Evolutionary conservation across 2,888 invertebrate genomes (phyloP).

Genomic region (Andrena haemorrhoa): DNA sequence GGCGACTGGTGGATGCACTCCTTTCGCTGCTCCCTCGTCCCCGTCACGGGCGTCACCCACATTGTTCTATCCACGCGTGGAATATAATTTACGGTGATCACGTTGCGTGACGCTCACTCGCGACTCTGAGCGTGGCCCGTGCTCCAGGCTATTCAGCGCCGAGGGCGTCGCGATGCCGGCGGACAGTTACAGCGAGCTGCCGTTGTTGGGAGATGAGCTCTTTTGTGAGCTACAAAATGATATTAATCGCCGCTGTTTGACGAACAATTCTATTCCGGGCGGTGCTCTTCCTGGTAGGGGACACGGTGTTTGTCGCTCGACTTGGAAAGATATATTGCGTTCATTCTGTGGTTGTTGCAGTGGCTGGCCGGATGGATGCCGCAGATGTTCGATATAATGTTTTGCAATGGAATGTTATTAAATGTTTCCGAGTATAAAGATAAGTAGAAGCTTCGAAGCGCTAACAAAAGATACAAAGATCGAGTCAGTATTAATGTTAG

Average conservation of each 20-base stretch:
- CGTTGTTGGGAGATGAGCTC: constrained; percentile 46
- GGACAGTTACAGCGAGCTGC: constrained; percentile 49
- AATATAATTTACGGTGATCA: constrained; percentile 61
- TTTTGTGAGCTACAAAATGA: constrained; percentile 51
- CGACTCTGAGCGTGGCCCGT: constrained; percentile 35
- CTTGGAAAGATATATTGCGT: constrained; percentile 39
- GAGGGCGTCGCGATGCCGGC: constrained; percentile 23
- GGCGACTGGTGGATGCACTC: not conserved
- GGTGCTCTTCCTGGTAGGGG: constrained; percentile 28
- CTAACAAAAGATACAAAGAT: too few species aligned
- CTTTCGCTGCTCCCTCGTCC: constrained; percentile 3
- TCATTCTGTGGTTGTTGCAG: constrained; percentile 26
- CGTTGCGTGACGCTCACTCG: constrained; percentile 37
- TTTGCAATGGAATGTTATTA: not conserved
- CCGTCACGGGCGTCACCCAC: constrained; percentile 4
- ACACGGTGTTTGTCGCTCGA: constrained; percentile 19
- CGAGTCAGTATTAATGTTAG: too few species aligned
- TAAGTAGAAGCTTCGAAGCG: not conserved
- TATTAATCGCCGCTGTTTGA: constrained; percentile 49
- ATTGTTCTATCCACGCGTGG: constrained; percentile 52
- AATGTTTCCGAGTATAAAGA: not conserved
- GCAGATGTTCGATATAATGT: constrained; percentile 19
- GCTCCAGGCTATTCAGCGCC: constrained; percentile 48
- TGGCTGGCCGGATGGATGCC: not conserved
- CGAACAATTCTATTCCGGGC: constrained; percentile 48